Base-by-base conservation (phyloP, 1,140 invertebrate genomes). In the Apis florea region DNA sequence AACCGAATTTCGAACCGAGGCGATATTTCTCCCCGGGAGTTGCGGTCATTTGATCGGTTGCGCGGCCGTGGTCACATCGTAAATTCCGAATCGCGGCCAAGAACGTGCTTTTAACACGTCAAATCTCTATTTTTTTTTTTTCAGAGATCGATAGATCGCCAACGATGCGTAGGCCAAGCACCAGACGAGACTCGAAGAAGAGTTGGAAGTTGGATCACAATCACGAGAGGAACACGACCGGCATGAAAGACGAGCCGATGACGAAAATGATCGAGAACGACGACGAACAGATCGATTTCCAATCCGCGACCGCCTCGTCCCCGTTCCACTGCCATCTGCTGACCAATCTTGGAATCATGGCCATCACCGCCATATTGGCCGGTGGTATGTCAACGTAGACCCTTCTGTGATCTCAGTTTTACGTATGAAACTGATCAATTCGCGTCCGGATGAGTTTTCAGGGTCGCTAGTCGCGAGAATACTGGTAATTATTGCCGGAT, bases 151-250 rank as follows among this genome's bases (percentile, higher is more conserved):
- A 88, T 59, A 74, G 74, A 26, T 80, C 87, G 68, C 89, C 91
- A n/a, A 90, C 91, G n/a, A 92, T 91, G 64, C 86, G 89, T 15
- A 90, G 77, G 71, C 90, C 92, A 11, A 91, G 89, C 84, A 85
- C 87, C 51, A 84, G 92, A 70, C 84, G 92, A 24, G 91, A 93
- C 54, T 92, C 92, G 73, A 93, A 93, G 79, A 92, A 93, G 71
- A 70, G 82, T 1, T 92, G 92, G 92, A 92, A 87, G 63, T 85
- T 86, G 61, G 90, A 93, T 86, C 83, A 89, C 70, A 87, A 78
- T 19, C 85, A 91, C 68, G 90, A 92, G 19, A 92, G 92, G 66
- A 90, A 91, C 67, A 84, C 85, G 6, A 88, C 88, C 0, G 92
- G 89, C 24, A 92, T 91, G 86, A 91, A 90, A 84, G 92, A 92